phyloP scores from a whole-genome alignment of 2,797 vertebrate species.

The Tachyglossus aculeatus region DNA sequence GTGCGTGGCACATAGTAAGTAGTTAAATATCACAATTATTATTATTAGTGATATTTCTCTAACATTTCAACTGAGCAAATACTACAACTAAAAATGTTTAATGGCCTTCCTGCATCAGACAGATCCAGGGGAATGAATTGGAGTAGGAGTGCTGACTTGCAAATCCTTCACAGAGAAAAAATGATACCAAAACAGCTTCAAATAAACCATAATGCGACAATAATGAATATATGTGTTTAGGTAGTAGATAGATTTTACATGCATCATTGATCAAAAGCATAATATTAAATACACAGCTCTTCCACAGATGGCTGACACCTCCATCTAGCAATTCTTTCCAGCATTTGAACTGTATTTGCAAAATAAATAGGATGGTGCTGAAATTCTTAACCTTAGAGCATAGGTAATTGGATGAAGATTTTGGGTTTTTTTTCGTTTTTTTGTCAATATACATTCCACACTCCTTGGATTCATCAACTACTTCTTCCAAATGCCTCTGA shows the following conservation, averaged over 20 bases:
- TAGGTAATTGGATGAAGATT: not conserved
- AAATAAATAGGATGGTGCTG: not conserved
- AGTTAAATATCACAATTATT: too few species aligned
- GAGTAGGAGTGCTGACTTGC: accelerated
- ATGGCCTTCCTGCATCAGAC: too few species aligned
- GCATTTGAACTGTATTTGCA: not conserved
- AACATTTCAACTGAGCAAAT: too few species aligned
- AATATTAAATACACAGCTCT: not conserved
- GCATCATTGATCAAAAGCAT: not conserved
- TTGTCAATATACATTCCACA: too few species aligned
- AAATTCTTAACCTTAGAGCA: not conserved
- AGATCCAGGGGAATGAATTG: too few species aligned
- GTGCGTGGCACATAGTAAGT: too few species aligned
- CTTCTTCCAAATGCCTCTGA: too few species aligned
- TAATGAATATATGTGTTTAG: not conserved
- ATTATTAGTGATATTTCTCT: too few species aligned
- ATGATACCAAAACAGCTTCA: not conserved
- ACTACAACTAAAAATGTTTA: too few species aligned
- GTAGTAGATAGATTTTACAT: not conserved
- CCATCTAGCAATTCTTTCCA: not conserved
- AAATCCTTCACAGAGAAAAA: not conserved
- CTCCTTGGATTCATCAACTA: too few species aligned
- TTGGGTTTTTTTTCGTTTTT: too few species aligned
- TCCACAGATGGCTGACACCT: not conserved
- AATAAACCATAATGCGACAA: not conserved